Evolutionary conservation across 2,888 invertebrate genomes (phyloP).

Genomic region (Lepidochrysops patricia): DNA sequence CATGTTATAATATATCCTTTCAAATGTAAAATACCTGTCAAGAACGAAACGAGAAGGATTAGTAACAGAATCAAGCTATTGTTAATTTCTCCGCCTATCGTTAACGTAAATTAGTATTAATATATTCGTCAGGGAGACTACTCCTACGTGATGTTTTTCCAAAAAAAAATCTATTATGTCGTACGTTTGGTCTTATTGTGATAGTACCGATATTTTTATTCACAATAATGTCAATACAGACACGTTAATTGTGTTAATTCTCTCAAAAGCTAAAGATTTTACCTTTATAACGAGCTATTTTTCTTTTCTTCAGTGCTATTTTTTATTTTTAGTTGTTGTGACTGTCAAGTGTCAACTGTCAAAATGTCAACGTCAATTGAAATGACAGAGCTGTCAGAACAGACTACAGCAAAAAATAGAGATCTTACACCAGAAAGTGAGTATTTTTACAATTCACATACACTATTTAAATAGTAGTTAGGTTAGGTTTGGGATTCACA

Average conservation of each 20-base stretch:
- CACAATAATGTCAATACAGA: background rate
- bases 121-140: background rate
- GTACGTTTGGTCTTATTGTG: background rate
- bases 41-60: background rate
- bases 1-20: conserved; percentile 39
- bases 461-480: no score
- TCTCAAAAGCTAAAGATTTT: background rate
- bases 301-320: background rate
- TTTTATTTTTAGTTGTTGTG: background rate
- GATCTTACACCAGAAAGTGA: background rate
- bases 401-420: background rate
- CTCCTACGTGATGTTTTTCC: background rate
- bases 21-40: background rate
- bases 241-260: background rate
- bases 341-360: background rate
- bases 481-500: no score
- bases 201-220: background rate
- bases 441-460: no score
- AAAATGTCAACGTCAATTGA: background rate
- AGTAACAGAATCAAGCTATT: background rate
- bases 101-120: background rate
- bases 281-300: background rate
- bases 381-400: background rate
- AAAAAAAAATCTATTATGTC: background rate
- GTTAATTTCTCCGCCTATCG: background rate